Evolutionary conservation across 37 sponge, comb jelly and placozoan genomes (phyloP).

Genomic region (Chondrilla cf. caribensis): DNA sequence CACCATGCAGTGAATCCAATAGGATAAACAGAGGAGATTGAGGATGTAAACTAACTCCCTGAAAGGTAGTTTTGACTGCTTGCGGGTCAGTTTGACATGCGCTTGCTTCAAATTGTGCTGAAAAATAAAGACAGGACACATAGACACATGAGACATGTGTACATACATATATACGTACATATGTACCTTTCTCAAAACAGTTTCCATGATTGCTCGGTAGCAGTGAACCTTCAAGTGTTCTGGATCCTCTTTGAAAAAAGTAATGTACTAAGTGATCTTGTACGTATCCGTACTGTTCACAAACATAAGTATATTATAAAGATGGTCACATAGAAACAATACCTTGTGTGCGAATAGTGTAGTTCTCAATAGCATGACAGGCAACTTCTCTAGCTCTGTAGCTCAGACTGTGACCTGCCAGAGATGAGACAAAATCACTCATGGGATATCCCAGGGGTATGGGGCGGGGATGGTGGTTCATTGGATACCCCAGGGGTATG

Average conservation of each 20-base stretch:
- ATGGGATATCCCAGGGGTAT: conserved; percentile 50
- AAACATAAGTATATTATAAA: too few relatives aligned
- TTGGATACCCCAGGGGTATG: conserved; percentile 37
- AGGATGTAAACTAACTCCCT: conserved; percentile 28
- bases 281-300: too few relatives aligned
- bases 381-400: conserved; percentile 72
- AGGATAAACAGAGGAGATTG: neutral
- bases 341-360: conserved; percentile 29
- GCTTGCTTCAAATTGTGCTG: conserved; percentile 47
- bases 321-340: neutral
- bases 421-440: conserved; percentile 31
- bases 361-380: conserved; percentile 65
- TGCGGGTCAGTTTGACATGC: conserved; percentile 47
- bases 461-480: conserved; percentile 33
- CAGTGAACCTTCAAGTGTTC: conserved; percentile 66
- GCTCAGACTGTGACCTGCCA: conserved; percentile 36
- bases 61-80: conserved; percentile 65
- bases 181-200: conserved; percentile 55
- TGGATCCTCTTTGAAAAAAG: conserved; percentile 8
- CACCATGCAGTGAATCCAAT: neutral
- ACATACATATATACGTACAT: neutral
- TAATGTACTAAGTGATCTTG: too few relatives aligned
- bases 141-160: neutral
- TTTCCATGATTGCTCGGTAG: conserved; percentile 64
- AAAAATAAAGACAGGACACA: neutral